A percentile compares a stretch with the other conserved stretches of the same genome.
phyloP scores from a whole-genome alignment of 2,888 invertebrate species.

The Eremobia ochroleuca region DNA sequence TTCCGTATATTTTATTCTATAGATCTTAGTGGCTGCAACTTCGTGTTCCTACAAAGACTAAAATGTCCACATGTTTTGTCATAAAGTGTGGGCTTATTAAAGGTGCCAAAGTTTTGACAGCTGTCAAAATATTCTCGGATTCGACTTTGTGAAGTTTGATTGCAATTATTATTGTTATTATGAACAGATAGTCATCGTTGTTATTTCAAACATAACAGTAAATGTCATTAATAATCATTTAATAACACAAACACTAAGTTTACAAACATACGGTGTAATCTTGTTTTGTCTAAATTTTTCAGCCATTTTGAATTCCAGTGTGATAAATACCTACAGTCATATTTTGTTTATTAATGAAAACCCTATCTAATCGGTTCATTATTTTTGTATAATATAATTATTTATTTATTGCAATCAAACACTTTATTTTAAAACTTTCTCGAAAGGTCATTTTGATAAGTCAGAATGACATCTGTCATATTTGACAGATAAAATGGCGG shows the following conservation, averaged over 20 bases:
- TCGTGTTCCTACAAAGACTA: background rate
- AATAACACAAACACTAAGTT: slow-evolving; percentile 34
- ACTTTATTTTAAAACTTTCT: slow-evolving; percentile 4
- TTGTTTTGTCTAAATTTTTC: slow-evolving; percentile 55
- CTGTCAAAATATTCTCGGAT: slow-evolving; percentile 36
- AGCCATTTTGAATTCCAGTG: slow-evolving; percentile 56
- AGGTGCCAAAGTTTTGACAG: slow-evolving; percentile 46
- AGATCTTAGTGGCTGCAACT: slow-evolving; percentile 18
- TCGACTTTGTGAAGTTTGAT: slow-evolving; percentile 24
- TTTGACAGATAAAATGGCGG: slow-evolving; percentile 18
- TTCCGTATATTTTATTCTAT: background rate
- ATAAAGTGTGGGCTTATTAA: slow-evolving; percentile 7
- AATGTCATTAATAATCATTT: slow-evolving; percentile 16
- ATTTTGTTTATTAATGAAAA: slow-evolving; percentile 43
- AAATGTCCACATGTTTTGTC: slow-evolving; percentile 5
- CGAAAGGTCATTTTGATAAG: slow-evolving; percentile 35
- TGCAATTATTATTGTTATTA: slow-evolving; percentile 28
- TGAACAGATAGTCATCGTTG: background rate
- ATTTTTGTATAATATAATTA: slow-evolving; percentile 21
- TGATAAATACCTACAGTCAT: slow-evolving; percentile 44
- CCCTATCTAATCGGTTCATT: slow-evolving; percentile 42
- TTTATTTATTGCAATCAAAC: slow-evolving; percentile 42
- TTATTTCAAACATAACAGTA: slow-evolving; percentile 12
- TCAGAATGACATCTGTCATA: slow-evolving; percentile 38
- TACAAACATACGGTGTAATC: slow-evolving; percentile 50